Evolutionary conservation across 1,140 invertebrate genomes (phyloP), one percentile per base, ranked within the genome.

Genomic region (Ctenoplectra terminalis): DNA sequence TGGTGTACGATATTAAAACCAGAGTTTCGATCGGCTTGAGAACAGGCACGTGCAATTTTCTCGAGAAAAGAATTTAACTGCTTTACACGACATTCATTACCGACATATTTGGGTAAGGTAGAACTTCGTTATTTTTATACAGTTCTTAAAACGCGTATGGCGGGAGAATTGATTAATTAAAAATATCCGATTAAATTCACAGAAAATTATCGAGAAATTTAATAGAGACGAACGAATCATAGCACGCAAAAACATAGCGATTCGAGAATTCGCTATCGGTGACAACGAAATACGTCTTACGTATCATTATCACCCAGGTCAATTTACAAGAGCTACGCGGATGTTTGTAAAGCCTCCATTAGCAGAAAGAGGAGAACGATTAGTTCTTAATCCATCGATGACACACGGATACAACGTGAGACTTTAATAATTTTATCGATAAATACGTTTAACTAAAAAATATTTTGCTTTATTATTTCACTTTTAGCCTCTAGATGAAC

Each of bases 261-360:
- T 95, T n/a, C 94, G 95, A 52, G 95, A 95, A 63, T 97, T 96
- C 86, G 92, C 94, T 64, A 94, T 96, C 4, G 88, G 92, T 40
- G 94, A 95, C 0, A 95, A 95, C 50, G 95, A 96, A 85, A 96
- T 97, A 79, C 91, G 94, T 29, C 78, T 97, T 0, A 94, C 96
- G 70, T 97, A 95, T 90, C 96, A 97, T 89, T 97, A 97, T 80
- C 95, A 94, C 0, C 94, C 95, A 70, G 95, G 95, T n/a, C 95
- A 95, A 77, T 94, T 96, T 1, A 96, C 96, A 0, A 95, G 96
- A 70, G 95, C 95, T 2, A 96, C 94, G 0, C 94, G 96, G 58
- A 94, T 92, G 50, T 97, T 96, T 81, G 93, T 95, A 0, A 97
- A 97, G 85, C 96, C 96, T 0, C 94, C 95, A 6, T 90, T 95